Conservation (phyloP, 2,888 invertebrate species). For the Dynastes grantii region DNA sequence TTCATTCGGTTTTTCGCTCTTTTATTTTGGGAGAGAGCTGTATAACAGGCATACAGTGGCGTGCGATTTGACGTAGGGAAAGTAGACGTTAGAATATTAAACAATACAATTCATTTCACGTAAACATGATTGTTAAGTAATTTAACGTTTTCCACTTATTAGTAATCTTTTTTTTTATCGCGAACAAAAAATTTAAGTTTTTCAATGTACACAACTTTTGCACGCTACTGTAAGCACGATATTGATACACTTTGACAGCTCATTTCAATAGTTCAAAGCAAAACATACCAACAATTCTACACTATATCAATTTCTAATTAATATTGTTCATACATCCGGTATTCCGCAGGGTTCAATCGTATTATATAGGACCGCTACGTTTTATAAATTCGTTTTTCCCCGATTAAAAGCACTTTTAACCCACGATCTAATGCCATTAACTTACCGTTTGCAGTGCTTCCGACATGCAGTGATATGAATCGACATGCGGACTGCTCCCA, state of each 20-base stretch:
- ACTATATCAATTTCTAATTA: too few relatives aligned
- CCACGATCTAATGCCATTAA: constrained; percentile 50
- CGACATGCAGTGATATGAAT: constrained; percentile 70
- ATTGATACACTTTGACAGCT: constrained; percentile 9
- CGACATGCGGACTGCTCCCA: constrained; percentile 63
- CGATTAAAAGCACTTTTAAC: constrained; percentile 8
- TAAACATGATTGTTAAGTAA: too few relatives aligned
- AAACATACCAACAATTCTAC: too few relatives aligned
- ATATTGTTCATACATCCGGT: too few relatives aligned
- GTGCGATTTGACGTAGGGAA: too few relatives aligned
- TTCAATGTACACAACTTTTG: too few relatives aligned
- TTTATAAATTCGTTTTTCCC: background rate
- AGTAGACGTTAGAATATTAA: too few relatives aligned
- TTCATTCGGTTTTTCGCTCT: constrained; percentile 58
- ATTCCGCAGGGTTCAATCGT: too few relatives aligned
- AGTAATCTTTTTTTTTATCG: too few relatives aligned
- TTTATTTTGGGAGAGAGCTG: background rate
- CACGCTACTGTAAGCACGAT: background rate
- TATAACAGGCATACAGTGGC: background rate
- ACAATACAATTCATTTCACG: too few relatives aligned
- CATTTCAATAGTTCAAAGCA: background rate
- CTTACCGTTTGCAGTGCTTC: constrained; percentile 71
- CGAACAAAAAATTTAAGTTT: too few relatives aligned
- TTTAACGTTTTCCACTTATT: too few relatives aligned
- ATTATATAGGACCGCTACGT: background rate